These are phyloP conservation scores for Petrocephalus schoutedeni DNA, from an alignment of 2,797 vertebrate species.

Conservation along the genomic window DNA sequence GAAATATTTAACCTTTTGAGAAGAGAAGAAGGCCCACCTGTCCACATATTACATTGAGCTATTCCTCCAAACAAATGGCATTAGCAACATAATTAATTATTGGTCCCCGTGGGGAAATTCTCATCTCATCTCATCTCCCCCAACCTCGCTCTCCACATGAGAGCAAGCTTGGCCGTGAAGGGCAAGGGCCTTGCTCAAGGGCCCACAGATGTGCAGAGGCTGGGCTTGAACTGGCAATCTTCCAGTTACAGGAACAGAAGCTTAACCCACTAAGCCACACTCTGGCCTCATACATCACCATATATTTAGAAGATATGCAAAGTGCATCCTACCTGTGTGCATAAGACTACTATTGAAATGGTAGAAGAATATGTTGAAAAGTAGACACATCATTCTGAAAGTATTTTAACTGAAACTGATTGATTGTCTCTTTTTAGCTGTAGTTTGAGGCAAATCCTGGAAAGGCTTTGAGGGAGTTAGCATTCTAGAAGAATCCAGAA, in stretches of 20 bases:
- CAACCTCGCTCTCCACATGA: no score
- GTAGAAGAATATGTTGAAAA: background rate
- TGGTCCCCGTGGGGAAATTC: no score
- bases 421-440: background rate
- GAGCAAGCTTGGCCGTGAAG: no score
- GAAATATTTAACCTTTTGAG: background rate
- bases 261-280: no score
- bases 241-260: no score
- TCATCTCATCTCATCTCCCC: no score
- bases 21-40: background rate
- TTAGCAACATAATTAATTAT: background rate
- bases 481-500: background rate
- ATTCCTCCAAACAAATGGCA: background rate
- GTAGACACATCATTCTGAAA: background rate
- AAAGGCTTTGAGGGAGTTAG: background rate
- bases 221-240: no score
- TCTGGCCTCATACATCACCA: background rate
- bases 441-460: background rate
- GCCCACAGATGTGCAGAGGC: no score
- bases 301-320: background rate
- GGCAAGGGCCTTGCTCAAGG: no score
- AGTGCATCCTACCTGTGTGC: background rate
- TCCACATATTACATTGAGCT: background rate
- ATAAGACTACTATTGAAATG: background rate
- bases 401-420: background rate